phyloP scores from a whole-genome alignment of 2,888 invertebrate species.

The Lasioglossum zephyrum region DNA sequence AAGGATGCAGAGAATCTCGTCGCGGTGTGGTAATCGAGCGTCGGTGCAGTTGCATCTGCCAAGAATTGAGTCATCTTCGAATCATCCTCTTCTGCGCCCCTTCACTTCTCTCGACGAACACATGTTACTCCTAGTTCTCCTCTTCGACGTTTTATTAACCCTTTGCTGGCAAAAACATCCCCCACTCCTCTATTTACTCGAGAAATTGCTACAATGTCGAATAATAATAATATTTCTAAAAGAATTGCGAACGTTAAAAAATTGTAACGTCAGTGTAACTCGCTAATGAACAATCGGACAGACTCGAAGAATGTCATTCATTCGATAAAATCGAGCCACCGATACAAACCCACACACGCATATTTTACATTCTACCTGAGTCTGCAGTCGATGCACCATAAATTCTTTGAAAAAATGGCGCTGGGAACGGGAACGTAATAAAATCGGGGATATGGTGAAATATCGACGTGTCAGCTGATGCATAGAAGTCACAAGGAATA shows the following conservation, averaged over 20 bases:
- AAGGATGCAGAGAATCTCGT: conserved; percentile 67
- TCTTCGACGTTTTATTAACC: neutral
- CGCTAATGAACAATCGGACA: neutral
- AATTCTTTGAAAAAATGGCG: neutral
- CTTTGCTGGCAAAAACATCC: neutral
- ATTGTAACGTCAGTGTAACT: too few species aligned
- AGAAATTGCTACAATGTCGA: neutral
- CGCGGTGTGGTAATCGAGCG: conserved; percentile 71
- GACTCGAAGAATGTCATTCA: too few species aligned
- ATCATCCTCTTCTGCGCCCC: conserved; percentile 9
- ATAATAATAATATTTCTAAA: neutral
- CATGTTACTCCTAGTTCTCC: neutral
- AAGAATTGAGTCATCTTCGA: conserved; percentile 78
- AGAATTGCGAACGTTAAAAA: too few species aligned
- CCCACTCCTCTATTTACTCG: neutral
- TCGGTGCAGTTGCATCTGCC: conserved; percentile 66
- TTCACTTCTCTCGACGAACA: neutral
- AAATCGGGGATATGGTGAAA: conserved; percentile 17
- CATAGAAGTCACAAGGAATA: conserved; percentile 19
- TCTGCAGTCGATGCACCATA: neutral
- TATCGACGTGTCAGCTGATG: conserved; percentile 2
- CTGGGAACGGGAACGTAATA: neutral
- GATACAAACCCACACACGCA: neutral
- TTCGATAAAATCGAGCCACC: neutral
- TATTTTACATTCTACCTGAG: neutral